These are phyloP conservation scores for Drosophila eohydei DNA, from an alignment of 2,888 invertebrate species.

Conservation along the genomic window DNA sequence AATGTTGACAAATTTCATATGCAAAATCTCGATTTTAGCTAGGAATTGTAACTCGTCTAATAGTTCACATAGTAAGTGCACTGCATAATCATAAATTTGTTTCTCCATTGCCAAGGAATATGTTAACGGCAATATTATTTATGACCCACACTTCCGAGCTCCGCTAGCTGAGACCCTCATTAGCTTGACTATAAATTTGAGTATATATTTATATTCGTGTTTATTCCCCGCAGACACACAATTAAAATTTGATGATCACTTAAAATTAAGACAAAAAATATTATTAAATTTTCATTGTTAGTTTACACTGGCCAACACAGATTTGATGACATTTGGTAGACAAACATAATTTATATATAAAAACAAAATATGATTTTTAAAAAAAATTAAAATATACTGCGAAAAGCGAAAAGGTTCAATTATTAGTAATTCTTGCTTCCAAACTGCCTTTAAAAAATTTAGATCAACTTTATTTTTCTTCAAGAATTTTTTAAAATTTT, in stretches of 20 bases:
- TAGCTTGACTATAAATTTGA: no score
- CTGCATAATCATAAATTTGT: neutral
- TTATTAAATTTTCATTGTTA: neutral
- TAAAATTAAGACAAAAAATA: neutral
- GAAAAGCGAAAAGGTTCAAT: no score
- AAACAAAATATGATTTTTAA: no score
- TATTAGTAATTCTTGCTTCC: no score
- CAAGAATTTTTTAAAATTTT: no score
- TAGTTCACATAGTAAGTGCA: neutral
- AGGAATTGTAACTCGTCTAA: neutral
- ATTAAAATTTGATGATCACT: constrained; percentile 1
- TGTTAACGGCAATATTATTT: neutral
- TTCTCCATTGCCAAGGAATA: neutral
- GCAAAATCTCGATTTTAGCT: neutral
- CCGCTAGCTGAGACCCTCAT: no score
- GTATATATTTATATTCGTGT: neutral
- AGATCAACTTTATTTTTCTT: no score
- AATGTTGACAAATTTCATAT: neutral
- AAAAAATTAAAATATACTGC: no score
- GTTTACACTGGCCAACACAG: neutral
- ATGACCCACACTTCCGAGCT: neutral
- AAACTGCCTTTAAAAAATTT: no score
- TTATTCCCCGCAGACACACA: neutral
- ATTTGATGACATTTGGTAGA: neutral
- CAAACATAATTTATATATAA: neutral